Evolutionary conservation across 2,797 vertebrate genomes (phyloP).

Genomic region (Acanthis flammea): DNA sequence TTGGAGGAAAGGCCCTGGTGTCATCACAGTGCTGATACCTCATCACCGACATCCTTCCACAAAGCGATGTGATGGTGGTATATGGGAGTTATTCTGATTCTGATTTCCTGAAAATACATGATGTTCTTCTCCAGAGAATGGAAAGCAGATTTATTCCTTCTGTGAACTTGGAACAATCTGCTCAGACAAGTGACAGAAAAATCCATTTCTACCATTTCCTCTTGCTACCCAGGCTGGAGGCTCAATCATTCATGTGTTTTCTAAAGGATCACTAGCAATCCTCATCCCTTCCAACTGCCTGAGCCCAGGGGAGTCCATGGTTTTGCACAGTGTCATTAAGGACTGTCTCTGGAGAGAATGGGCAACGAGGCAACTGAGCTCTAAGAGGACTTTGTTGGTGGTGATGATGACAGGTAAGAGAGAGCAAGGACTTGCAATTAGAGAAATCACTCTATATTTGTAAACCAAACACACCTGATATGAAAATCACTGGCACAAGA

Average conservation of each 20-base stretch:
- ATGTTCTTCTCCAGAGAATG: neutral
- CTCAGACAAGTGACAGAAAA: slow-evolving; percentile 6
- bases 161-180: slow-evolving; percentile 10
- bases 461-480: neutral
- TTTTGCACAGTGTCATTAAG: neutral
- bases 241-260: rapidly evolving
- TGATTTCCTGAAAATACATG: slow-evolving; percentile 34
- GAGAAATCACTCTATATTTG: neutral
- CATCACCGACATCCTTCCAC: neutral
- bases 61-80: neutral
- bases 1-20: neutral
- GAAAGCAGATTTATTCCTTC: slow-evolving; percentile 36
- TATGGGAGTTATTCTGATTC: neutral
- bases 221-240: neutral
- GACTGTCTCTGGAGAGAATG: neutral
- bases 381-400: neutral
- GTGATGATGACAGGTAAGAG: neutral
- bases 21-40: neutral
- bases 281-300: neutral
- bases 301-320: neutral
- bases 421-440: neutral
- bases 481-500: neutral
- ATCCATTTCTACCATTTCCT: neutral
- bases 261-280: neutral
- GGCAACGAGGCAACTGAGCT: neutral